A percentile compares a stretch with the other conserved stretches of the same genome.
Conservation (phyloP, 1,140 invertebrate genomes). For the Camponotus floridanus region DNA sequence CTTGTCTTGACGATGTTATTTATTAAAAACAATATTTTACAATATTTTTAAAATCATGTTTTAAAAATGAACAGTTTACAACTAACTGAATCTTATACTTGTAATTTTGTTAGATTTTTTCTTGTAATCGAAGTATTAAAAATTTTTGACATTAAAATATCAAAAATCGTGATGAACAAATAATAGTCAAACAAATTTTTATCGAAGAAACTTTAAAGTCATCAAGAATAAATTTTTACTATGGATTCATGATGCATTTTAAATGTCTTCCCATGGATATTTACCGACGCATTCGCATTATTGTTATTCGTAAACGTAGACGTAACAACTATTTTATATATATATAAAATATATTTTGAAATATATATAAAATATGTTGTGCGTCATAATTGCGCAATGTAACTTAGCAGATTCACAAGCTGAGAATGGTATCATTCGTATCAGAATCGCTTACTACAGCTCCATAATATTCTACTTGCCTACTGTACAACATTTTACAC, state of each 20-base stretch:
- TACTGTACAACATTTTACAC: constrained; percentile 87
- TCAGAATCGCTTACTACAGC: constrained; percentile 78
- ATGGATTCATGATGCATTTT: neutral
- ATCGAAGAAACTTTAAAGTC: neutral
- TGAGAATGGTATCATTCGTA: constrained; percentile 85
- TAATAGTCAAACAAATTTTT: constrained; percentile 4
- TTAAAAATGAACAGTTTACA: neutral
- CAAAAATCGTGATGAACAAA: neutral
- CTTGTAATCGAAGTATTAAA: neutral
- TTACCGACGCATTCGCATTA: constrained; percentile 63
- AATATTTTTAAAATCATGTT: neutral
- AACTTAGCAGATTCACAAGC: constrained; percentile 85
- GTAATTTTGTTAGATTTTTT: neutral
- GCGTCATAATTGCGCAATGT: constrained; percentile 83
- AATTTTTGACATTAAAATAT: neutral
- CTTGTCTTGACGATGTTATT: neutral
- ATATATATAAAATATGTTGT: constrained; percentile 81
- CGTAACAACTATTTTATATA: constrained; percentile 75
- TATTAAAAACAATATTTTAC: neutral
- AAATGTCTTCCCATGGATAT: constrained; percentile 33
- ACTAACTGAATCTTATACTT: neutral
- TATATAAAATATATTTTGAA: constrained; percentile 70
- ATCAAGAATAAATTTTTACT: neutral
- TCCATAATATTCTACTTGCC: constrained; percentile 84
- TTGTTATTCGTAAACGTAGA: constrained; percentile 68